Evolutionary conservation across 2,113 vertebrate species (phyloP).

Genomic region (Neodontobutis hainanensis): DNA sequence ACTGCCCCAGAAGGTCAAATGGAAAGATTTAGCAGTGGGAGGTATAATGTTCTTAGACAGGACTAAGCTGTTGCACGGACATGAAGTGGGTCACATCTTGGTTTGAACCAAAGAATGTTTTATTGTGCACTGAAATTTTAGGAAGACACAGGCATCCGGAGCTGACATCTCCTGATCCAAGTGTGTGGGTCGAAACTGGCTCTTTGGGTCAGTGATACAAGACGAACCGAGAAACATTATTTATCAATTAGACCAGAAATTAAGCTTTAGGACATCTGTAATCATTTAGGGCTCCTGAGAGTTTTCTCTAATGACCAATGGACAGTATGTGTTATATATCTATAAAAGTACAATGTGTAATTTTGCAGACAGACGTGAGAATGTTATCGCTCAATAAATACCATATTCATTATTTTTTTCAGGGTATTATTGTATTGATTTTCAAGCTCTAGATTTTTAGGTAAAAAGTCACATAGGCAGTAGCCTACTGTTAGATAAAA

Average conservation of each 20-base stretch:
- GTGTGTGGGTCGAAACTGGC: not conserved
- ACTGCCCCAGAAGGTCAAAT: conserved; percentile 27
- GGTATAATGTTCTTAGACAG: conserved; percentile 39
- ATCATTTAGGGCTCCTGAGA: too few relatives aligned
- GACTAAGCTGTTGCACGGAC: conserved; percentile 7
- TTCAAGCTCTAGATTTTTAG: too few relatives aligned
- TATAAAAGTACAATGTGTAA: too few relatives aligned
- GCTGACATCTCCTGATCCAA: conserved; percentile 29
- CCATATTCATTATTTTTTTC: too few relatives aligned
- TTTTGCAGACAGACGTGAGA: too few relatives aligned
- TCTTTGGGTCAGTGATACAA: conserved; percentile 1
- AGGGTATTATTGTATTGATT: too few relatives aligned
- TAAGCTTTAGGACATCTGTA: not conserved
- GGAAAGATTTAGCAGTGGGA: conserved; percentile 10
- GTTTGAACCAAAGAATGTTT: conserved; percentile 45
- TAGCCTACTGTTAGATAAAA: too few relatives aligned
- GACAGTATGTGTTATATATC: too few relatives aligned
- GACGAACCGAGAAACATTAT: conserved; percentile 7
- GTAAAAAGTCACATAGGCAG: too few relatives aligned
- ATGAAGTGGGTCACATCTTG: conserved; percentile 42
- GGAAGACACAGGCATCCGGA: conserved; percentile 20
- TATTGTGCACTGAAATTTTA: conserved; percentile 46
- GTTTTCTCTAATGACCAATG: too few relatives aligned
- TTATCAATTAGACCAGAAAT: conserved; percentile 1
- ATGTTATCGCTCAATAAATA: too few relatives aligned